Evolutionary conservation across 2,888 invertebrate species (phyloP).

Genomic region (Spialia ferax): DNA sequence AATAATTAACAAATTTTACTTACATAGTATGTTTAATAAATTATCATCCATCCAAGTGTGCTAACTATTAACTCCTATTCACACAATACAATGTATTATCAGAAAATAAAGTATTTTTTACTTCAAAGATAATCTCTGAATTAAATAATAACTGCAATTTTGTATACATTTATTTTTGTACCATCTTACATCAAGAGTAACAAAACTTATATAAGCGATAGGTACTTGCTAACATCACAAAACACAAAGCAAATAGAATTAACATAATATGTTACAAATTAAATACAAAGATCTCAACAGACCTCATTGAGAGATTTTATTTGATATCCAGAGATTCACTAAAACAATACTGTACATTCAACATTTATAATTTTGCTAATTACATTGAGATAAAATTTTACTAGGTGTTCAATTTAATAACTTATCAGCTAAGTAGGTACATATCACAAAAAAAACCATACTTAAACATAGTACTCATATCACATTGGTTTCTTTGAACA

Average conservation of each 20-base stretch:
- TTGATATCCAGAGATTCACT: constrained; percentile 36
- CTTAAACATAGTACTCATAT: not conserved
- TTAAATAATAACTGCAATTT: not conserved
- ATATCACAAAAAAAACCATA: not conserved
- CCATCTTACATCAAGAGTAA: not conserved
- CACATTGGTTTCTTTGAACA: not conserved
- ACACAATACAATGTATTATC: not conserved
- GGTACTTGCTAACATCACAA: constrained; percentile 51
- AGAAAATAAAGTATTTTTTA: constrained; percentile 5
- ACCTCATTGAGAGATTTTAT: not conserved
- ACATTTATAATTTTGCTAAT: constrained; percentile 31
- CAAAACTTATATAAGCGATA: constrained; percentile 23
- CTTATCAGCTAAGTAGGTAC: constrained; percentile 14
- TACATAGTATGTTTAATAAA: constrained; percentile 2
- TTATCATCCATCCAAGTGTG: not conserved
- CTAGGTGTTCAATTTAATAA: constrained; percentile 22
- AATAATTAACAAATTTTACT: not conserved
- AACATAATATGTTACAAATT: not conserved
- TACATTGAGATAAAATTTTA: constrained; percentile 16
- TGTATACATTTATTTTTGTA: not conserved
- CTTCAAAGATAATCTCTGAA: not conserved
- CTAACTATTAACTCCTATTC: not conserved
- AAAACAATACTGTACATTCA: constrained; percentile 24
- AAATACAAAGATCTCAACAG: not conserved
- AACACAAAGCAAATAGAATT: constrained; percentile 43